Evolutionary conservation across 1,140 invertebrate genomes (phyloP).

Genomic region (Lutraria rhynchaena): DNA sequence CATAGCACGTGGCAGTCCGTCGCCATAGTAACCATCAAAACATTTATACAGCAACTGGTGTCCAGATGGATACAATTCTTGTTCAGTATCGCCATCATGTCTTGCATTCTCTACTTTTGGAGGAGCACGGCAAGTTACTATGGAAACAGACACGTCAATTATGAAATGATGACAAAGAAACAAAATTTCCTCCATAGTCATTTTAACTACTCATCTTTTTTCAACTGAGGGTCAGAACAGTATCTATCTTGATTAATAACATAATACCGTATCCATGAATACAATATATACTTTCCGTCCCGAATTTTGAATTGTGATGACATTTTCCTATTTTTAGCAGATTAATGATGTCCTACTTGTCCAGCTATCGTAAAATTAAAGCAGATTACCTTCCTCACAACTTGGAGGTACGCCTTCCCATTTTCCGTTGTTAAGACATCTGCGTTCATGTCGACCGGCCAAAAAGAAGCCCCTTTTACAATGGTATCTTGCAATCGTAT

Average conservation of each 20-base stretch:
- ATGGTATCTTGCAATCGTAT: constrained; percentile 55
- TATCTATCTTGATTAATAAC: no score
- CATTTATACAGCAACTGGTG: constrained; percentile 94
- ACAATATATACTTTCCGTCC: no score
- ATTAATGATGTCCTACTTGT: neutral
- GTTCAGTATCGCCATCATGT: constrained; percentile 58
- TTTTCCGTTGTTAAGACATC: constrained; percentile 61
- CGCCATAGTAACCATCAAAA: constrained; percentile 92
- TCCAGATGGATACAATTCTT: constrained; percentile 83
- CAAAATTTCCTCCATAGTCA: no score
- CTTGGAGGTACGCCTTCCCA: constrained; percentile 69
- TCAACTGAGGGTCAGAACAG: no score
- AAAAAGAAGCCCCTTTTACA: constrained; percentile 68
- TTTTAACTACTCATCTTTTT: no score
- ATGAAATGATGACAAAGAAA: no score
- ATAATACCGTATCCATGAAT: no score
- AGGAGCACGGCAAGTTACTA: constrained; percentile 69
- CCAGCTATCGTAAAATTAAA: neutral
- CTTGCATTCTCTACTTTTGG: constrained; percentile 65
- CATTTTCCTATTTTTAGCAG: no score
- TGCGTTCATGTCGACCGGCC: constrained; percentile 62
- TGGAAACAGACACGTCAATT: no score
- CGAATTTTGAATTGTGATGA: no score
- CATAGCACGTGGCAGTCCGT: constrained; percentile 93
- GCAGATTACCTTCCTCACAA: constrained; percentile 67